Evolutionary conservation across 2,888 invertebrate species (phyloP), one percentile per base, ranked within the genome.

Genomic region (Cybosia mesomella): DNA sequence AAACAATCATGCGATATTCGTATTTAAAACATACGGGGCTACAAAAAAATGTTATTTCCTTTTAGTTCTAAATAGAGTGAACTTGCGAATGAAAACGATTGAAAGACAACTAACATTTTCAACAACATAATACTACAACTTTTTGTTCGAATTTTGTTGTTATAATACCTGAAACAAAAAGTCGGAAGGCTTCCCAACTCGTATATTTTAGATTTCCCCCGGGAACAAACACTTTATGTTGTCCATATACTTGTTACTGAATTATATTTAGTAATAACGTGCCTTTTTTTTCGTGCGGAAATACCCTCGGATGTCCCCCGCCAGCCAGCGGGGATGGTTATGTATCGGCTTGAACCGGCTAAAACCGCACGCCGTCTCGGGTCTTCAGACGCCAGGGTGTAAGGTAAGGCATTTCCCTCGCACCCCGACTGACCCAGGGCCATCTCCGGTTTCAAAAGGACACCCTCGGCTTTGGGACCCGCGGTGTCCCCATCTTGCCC

Each of bases 121-220:
- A 15, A 39, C 22, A 59, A 36, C 34, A 59, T 36, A 22, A 11
- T 59, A 7, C 28, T 22, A 32, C 28, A 4, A 49, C 43, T 21
- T 21, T 24, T 36, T 55, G 21, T 55, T 55, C 18, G n/a, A 28
- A 32, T 62, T 53, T 55, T 24, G 22, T 55, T 1, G 5, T 28
- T 15, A 13, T 15, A 7, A 58, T 57, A 66, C 18, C 36, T 53
- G 49, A 49, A 22, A 66, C 64, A 58, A 36, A 36, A 59, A 71
- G 49, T 62, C 1, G n/a, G 28, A 32, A 32, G 21, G 15, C 62
- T 43, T 57, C 28, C 28, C 15, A 72, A 76, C 68, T 76, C 74
- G 71, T 70, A 66, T 63, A 67, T 69, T 66, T 65, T 68, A 72
- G 58, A 78, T 79, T 78, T 78, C 79, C 67, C 76, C 7, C 11